Percentiles rank a stretch among this genome's conserved stretches.
Conservation (phyloP, 1,140 invertebrate genomes). For the Pseudomyrmex pallidus region DNA sequence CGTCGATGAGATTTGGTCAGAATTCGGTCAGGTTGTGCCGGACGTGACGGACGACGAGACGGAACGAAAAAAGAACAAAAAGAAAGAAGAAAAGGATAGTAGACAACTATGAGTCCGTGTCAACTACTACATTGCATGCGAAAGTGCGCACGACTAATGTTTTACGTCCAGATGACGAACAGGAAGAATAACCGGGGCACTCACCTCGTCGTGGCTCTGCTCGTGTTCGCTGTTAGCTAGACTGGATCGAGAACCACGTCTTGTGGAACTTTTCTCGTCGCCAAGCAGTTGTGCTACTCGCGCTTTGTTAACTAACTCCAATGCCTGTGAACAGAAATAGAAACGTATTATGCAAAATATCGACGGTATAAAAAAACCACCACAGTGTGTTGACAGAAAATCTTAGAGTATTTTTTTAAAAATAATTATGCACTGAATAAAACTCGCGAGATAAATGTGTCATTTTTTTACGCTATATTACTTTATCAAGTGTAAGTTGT, state of each 20-base stretch:
- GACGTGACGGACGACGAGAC: constrained; percentile 72
- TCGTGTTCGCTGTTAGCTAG: constrained; percentile 83
- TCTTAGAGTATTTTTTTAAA: no score
- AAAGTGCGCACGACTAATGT: constrained; percentile 73
- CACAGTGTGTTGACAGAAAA: no score
- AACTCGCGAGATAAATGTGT: no score
- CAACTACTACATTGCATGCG: constrained; percentile 80
- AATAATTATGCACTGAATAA: no score
- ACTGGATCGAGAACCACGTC: constrained; percentile 83
- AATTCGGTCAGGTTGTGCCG: constrained; percentile 64
- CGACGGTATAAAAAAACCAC: no score
- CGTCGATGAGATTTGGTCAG: constrained; percentile 77
- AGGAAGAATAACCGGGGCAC: constrained; percentile 68
- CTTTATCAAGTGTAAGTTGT: no score
- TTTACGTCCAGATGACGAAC: constrained; percentile 37
- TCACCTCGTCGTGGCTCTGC: constrained; percentile 83
- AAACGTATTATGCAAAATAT: neutral
- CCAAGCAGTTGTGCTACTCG: constrained; percentile 91
- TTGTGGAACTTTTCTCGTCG: constrained; percentile 81
- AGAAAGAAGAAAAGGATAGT: constrained; percentile 84
- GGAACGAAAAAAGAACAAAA: constrained; percentile 84
- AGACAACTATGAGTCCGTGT: constrained; percentile 82
- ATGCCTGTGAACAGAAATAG: constrained; percentile 86
- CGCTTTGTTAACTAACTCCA: constrained; percentile 96
- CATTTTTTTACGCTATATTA: neutral